phyloP scores from a whole-genome alignment of 2,113 vertebrate species.

The Cavia aperea region DNA sequence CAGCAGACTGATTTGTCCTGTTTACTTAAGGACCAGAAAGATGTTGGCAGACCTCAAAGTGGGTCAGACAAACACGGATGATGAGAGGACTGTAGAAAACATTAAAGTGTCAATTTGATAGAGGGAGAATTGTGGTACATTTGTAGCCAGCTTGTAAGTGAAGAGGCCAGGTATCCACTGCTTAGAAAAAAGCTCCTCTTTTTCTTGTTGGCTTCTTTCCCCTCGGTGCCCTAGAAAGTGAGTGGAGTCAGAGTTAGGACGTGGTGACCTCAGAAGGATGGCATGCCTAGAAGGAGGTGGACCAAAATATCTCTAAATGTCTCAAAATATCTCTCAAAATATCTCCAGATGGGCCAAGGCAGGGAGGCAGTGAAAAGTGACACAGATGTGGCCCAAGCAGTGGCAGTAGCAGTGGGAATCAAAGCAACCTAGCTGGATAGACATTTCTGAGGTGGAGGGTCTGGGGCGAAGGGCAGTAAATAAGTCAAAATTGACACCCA shows the following conservation, averaged over 20 bases:
- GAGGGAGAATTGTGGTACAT: neutral
- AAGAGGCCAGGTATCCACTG: neutral
- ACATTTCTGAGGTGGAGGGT: neutral
- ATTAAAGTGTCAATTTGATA: constrained; percentile 24
- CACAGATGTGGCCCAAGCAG: neutral
- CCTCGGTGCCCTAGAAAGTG: neutral
- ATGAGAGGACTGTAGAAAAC: constrained; percentile 36
- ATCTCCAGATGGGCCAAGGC: neutral
- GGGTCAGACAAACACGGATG: constrained; percentile 34
- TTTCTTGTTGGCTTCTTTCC: neutral
- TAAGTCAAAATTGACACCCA: neutral
- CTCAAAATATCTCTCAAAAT: neutral
- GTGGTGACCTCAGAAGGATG: neutral
- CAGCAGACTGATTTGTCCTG: constrained; percentile 55
- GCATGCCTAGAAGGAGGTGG: neutral
- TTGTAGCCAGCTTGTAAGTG: neutral
- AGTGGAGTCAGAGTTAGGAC: neutral
- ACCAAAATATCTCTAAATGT: too few relatives aligned
- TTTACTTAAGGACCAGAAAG: constrained; percentile 62
- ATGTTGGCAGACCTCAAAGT: constrained; percentile 47
- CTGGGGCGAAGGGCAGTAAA: neutral
- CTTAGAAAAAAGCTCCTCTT: neutral
- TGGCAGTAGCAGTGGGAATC: neutral
- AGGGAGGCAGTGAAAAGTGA: neutral
- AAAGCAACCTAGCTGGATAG: neutral